These are phyloP conservation scores for Craterocephalus amniculus DNA, from an alignment of 2,797 vertebrate genomes.

Conservation along the genomic window DNA sequence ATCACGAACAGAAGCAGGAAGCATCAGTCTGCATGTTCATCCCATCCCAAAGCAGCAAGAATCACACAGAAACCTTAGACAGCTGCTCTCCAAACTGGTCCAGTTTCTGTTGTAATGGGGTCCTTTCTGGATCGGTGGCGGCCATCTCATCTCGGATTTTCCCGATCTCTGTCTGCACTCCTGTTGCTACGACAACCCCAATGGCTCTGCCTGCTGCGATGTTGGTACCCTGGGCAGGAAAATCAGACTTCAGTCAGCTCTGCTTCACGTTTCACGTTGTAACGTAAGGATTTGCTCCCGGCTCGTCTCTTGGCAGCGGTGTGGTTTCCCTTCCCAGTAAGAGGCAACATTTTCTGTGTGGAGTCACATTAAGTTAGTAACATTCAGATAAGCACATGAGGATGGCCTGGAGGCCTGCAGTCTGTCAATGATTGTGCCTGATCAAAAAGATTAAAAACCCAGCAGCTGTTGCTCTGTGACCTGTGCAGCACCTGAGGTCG, in stretches of 20 bases:
- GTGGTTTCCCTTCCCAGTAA: too few relatives aligned
- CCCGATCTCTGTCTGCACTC: constrained; percentile 85
- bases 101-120: constrained; percentile 84
- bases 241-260: not conserved
- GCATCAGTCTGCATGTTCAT: not conserved
- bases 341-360: not conserved
- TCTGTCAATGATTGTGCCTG: constrained; percentile 27
- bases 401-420: constrained; percentile 17
- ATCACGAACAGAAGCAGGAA: not conserved
- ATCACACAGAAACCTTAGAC: constrained; percentile 74
- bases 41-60: not conserved
- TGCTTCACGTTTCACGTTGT: not conserved
- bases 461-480: too few relatives aligned
- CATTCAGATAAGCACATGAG: constrained; percentile 1
- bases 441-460: not conserved
- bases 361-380: not conserved
- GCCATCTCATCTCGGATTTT: constrained; percentile 88
- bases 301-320: not conserved
- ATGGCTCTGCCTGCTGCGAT: constrained; percentile 84
- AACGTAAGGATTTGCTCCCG: not conserved
- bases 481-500: too few relatives aligned
- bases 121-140: constrained; percentile 83
- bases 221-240: constrained; percentile 80
- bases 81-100: constrained; percentile 87
- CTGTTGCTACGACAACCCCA: constrained; percentile 83